Conservation (phyloP, 2,113 vertebrate species). For the Nansenia antarctica region DNA sequence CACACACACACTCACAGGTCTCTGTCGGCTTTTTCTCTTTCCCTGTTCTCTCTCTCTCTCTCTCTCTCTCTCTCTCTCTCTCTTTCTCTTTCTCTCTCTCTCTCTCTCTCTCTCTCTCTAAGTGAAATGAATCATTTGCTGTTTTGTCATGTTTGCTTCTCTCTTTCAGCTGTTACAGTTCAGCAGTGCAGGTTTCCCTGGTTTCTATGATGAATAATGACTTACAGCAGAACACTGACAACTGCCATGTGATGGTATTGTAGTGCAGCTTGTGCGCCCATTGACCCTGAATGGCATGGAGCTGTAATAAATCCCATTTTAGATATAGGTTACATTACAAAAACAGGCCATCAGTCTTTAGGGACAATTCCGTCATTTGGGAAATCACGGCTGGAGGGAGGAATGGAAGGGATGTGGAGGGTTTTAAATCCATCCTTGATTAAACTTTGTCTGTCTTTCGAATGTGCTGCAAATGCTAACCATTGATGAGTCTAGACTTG, state of each 20-base stretch:
- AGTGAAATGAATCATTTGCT: too few relatives aligned
- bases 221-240: too few relatives aligned
- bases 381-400: not conserved
- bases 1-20: not conserved
- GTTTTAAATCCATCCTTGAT: not conserved
- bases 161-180: too few relatives aligned
- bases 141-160: too few relatives aligned
- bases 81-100: not conserved
- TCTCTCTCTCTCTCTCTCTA: slow-evolving; percentile 5
- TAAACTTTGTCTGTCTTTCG: not conserved
- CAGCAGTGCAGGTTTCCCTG: too few relatives aligned
- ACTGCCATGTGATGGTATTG: too few relatives aligned
- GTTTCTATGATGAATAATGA: too few relatives aligned
- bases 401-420: not conserved
- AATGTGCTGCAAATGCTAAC: not conserved
- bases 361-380: not conserved
- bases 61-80: not conserved
- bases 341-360: not conserved
- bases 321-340: not conserved
- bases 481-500: not conserved
- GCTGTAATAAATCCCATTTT: not conserved
- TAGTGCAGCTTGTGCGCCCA: not conserved
- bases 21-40: slow-evolving; percentile 4
- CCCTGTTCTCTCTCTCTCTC: slow-evolving; percentile 6
- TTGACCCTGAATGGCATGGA: not conserved